These are phyloP conservation scores for Oreochromis spilurus DNA, from an alignment of 2,113 vertebrate genomes.

Conservation along the genomic window DNA sequence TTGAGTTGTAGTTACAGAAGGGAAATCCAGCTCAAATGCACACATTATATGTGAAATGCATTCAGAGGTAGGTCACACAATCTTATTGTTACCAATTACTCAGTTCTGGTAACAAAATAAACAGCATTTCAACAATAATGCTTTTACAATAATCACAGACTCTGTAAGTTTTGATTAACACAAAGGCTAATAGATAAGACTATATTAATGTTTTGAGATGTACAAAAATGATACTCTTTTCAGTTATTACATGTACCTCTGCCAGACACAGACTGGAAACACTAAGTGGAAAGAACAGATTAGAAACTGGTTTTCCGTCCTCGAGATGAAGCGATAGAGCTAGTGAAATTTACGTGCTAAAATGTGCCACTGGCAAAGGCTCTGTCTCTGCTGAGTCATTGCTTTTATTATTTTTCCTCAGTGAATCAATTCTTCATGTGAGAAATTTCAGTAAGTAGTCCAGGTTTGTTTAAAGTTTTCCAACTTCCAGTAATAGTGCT, in stretches of 20 bases:
- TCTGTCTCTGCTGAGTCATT: neutral
- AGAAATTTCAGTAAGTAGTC: neutral
- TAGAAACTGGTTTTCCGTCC: neutral
- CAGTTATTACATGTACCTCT: neutral
- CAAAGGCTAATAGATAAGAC: neutral
- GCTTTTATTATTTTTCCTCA: conserved; percentile 8
- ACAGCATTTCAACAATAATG: neutral
- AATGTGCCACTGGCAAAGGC: neutral
- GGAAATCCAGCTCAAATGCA: neutral
- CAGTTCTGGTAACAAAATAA: neutral
- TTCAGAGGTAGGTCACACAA: neutral
- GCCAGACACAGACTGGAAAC: neutral
- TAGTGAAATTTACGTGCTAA: neutral
- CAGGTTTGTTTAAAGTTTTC: neutral
- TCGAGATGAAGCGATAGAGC: neutral
- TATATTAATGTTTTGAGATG: neutral
- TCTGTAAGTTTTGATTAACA: neutral
- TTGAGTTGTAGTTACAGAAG: neutral
- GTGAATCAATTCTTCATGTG: neutral
- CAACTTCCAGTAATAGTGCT: neutral
- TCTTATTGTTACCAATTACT: neutral
- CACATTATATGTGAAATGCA: neutral
- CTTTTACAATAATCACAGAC: neutral
- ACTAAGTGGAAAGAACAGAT: neutral
- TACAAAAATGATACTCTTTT: neutral